Evolutionary conservation across 2,797 vertebrate genomes (phyloP).

Genomic region (Phaenicophaeus curvirostris): DNA sequence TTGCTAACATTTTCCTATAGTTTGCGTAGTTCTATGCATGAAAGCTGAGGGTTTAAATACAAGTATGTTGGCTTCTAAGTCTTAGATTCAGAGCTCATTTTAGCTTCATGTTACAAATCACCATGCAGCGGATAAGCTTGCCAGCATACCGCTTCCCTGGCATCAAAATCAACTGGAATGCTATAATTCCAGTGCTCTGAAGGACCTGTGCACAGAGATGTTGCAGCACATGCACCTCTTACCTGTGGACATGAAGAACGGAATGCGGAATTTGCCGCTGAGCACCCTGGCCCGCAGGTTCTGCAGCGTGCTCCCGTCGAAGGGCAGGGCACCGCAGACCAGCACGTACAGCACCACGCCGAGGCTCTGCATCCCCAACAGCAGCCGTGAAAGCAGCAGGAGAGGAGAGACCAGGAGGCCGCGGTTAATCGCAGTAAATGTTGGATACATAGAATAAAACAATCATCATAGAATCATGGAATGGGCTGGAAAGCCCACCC

Average conservation of each 20-base stretch:
- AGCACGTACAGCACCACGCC: constrained; percentile 97
- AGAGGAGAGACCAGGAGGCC: not conserved
- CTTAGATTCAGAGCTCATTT: not conserved
- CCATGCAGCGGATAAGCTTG: not conserved
- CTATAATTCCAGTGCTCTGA: accelerated
- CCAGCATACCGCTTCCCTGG: not conserved
- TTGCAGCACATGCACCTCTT: not conserved
- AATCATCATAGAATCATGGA: no score
- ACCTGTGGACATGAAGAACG: constrained; percentile 99
- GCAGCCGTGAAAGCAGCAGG: not conserved
- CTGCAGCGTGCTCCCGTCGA: constrained; percentile 97
- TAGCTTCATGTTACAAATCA: not conserved
- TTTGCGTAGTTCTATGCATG: accelerated
- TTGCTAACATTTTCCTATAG: not conserved
- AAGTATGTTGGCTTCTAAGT: not conserved
- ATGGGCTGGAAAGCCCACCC: no score
- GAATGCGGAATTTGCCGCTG: constrained; percentile 97
- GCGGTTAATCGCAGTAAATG: accelerated
- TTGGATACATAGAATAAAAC: accelerated
- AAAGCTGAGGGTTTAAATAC: not conserved
- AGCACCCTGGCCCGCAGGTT: constrained; percentile 95
- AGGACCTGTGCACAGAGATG: accelerated
- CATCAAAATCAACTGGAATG: accelerated
- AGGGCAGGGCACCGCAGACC: constrained; percentile 95
- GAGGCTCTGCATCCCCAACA: constrained; percentile 83